Percentiles rank a stretch among this genome's conserved stretches.
phyloP scores from a whole-genome alignment of 2,113 vertebrate species.

The Bubo scandiacus region DNA sequence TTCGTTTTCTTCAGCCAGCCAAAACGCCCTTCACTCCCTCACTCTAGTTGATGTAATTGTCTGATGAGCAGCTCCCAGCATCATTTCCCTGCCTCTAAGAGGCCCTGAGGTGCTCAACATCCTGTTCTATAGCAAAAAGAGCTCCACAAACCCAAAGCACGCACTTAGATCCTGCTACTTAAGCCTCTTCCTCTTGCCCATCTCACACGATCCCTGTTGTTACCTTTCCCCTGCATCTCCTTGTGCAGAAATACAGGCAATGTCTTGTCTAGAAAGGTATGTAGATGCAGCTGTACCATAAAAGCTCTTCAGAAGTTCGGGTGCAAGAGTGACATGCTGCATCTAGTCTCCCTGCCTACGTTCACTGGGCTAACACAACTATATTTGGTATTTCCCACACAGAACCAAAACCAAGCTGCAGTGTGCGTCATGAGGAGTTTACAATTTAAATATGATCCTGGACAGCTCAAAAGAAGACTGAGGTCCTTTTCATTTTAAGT shows the following conservation, averaged over 20 bases:
- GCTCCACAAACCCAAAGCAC: not conserved
- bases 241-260: not conserved
- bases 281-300: not conserved
- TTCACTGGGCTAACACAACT: not conserved
- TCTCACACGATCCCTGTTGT: not conserved
- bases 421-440: not conserved
- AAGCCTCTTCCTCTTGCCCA: not conserved
- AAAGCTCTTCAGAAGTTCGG: not conserved
- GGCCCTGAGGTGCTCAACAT: not conserved
- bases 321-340: not conserved
- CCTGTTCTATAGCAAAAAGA: not conserved
- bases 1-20: not conserved
- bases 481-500: not conserved
- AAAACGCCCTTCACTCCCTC: not conserved
- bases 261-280: not conserved
- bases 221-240: not conserved
- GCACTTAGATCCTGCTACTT: not conserved
- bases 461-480: not conserved
- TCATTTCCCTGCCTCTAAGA: not conserved
- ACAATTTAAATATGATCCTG: not conserved
- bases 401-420: not conserved
- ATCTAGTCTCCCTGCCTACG: not conserved
- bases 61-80: not conserved
- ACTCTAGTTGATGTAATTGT: not conserved
- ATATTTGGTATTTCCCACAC: not conserved